phyloP scores from a whole-genome alignment of 2,888 invertebrate genomes.

The Athetis lepigone region DNA sequence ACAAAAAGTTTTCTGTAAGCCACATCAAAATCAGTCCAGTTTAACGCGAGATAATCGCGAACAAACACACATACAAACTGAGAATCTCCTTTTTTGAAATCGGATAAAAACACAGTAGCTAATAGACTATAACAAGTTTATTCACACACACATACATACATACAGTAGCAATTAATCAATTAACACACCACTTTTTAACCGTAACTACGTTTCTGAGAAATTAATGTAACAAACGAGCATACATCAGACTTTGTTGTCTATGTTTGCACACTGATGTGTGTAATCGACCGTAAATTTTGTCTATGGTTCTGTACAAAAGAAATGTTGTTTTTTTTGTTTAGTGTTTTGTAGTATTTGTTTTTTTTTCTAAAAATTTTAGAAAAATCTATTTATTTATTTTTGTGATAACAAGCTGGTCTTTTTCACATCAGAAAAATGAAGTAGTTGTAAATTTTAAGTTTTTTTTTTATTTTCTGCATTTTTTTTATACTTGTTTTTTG shows the following conservation, averaged over 20 bases:
- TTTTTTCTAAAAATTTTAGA: background rate
- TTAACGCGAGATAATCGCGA: too few relatives aligned
- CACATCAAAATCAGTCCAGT: too few relatives aligned
- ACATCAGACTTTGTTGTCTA: constrained; percentile 33
- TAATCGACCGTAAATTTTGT: constrained; percentile 35
- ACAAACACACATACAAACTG: too few relatives aligned
- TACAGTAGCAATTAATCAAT: constrained; percentile 60
- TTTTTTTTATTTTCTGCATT: too few relatives aligned
- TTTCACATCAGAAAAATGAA: too few relatives aligned
- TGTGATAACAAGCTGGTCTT: too few relatives aligned
- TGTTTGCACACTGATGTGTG: constrained; percentile 14
- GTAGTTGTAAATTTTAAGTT: too few relatives aligned
- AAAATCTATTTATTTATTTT: too few relatives aligned
- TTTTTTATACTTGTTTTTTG: too few relatives aligned
- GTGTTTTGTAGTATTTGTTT: background rate
- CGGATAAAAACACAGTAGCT: too few relatives aligned
- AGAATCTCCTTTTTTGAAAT: too few relatives aligned
- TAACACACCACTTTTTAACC: constrained; percentile 53
- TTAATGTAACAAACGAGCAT: constrained; percentile 48
- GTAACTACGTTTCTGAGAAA: constrained; percentile 54
- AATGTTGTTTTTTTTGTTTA: background rate
- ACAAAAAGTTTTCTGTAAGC: too few relatives aligned
- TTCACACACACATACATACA: constrained; percentile 1
- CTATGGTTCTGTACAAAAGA: constrained; percentile 55
- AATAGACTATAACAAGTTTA: constrained; percentile 18